These are phyloP conservation scores for Watsonalla cultraria DNA, from an alignment of 2,888 invertebrate genomes.

Conservation along the genomic window DNA sequence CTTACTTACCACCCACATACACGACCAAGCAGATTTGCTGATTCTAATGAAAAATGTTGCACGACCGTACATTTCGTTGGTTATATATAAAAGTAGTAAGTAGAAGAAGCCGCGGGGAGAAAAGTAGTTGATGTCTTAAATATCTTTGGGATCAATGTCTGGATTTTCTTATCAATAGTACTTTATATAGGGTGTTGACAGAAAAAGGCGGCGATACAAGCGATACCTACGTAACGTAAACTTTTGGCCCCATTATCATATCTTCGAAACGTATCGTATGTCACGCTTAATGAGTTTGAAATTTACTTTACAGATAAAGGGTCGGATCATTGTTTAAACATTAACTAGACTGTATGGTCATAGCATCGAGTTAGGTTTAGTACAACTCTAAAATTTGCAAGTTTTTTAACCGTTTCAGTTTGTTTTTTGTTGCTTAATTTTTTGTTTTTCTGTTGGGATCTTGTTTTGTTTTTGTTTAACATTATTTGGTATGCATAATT, in stretches of 20 bases:
- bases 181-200: conserved; percentile 29
- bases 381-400: too few relatives aligned
- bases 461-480: too few relatives aligned
- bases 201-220: conserved; percentile 43
- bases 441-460: too few relatives aligned
- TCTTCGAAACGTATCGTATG: conserved; percentile 15
- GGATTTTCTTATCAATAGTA: conserved; percentile 38
- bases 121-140: neutral
- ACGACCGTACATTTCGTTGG: too few relatives aligned
- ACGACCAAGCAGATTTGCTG: too few relatives aligned
- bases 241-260: conserved; percentile 43
- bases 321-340: neutral
- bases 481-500: too few relatives aligned
- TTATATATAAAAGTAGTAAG: conserved; percentile 3
- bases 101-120: too few relatives aligned
- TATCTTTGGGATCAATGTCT: conserved; percentile 6
- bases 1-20: conserved; percentile 27
- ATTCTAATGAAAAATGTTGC: too few relatives aligned
- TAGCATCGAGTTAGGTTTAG: too few relatives aligned
- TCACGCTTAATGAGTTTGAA: conserved; percentile 14
- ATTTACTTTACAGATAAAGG: conserved; percentile 8
- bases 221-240: conserved; percentile 19
- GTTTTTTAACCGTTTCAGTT: too few relatives aligned
- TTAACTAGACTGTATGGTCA: neutral
- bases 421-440: too few relatives aligned